Percentiles rank a stretch among this genome's conserved stretches.
Conservation (phyloP, 2,797 vertebrate species). For the Lepilemur ruficaudatus region DNA sequence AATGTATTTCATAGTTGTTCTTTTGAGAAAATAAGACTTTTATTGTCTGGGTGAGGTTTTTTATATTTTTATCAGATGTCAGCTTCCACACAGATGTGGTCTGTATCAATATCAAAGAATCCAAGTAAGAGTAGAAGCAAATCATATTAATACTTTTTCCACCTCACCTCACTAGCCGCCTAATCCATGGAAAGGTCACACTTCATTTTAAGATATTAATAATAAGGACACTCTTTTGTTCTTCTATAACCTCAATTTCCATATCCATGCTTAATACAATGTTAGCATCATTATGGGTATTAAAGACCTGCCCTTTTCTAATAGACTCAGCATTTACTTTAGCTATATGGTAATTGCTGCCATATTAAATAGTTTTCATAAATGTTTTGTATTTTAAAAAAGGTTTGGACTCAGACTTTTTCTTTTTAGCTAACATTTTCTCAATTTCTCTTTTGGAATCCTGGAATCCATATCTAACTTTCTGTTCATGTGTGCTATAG, state of each 20-base stretch:
- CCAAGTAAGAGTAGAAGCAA: neutral
- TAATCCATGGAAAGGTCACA: neutral
- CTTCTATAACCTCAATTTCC: neutral
- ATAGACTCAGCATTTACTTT: slow-evolving; percentile 2
- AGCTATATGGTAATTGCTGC: neutral
- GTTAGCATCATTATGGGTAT: neutral
- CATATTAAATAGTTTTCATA: neutral
- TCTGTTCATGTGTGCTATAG: neutral
- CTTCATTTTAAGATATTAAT: neutral
- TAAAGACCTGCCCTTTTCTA: slow-evolving; percentile 10
- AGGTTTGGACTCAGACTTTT: neutral
- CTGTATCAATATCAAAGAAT: slow-evolving; percentile 27
- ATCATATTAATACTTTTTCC: neutral
- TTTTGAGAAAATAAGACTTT: slow-evolving; percentile 8
- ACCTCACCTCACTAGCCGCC: neutral
- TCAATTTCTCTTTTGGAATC: neutral
- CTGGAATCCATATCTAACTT: neutral
- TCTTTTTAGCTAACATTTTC: slow-evolving; percentile 1
- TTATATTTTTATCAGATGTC: neutral
- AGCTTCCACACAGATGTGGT: neutral
- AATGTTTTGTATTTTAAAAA: neutral
- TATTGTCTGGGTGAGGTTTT: neutral
- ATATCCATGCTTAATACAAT: neutral
- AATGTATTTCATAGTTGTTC: slow-evolving; percentile 13
- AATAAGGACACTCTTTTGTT: neutral